Evolutionary conservation across 35 echinoderm and acorn worm genomes (phyloP), one percentile per base, ranked within the genome.

Genomic region (Ophiothrix spiculata): DNA sequence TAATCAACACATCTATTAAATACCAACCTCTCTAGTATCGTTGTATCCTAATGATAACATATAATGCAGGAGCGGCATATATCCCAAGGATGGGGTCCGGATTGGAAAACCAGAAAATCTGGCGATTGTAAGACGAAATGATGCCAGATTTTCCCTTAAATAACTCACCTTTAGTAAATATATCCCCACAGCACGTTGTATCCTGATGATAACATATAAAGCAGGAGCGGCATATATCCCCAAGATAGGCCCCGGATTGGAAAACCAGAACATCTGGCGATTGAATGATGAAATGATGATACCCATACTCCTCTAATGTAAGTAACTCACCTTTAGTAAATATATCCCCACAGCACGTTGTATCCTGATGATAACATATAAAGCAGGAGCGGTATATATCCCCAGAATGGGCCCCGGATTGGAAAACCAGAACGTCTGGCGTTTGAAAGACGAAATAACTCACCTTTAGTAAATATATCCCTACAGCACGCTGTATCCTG

Each of bases 41-140:
- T 3, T 89, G 87, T 17, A 75, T 56, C 36, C 54, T 36, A 14
- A 82, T 74, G 1, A 89, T 75, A 32, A 34, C n/a, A 23, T 81
- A 82, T n/a, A 82, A 34, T 32, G 49, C 69, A 21, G 87, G 87
- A 11, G 64, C 54, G 32, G 54, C 60, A 69, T 89, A 89, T 36
- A 89, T 36, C 19, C 87, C 87, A 32, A 75, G 31, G 49, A 89
- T 46, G 16, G 80, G 37, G 1, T 37, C 33, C 10, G 87, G 87
- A 39, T 89, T 81, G 25, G 87, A 36, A 33, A 74, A 89, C 87
- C 87, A 89, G 25, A 78, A 78, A 79, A 89, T 89, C 38, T 76
- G 33, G 0, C 38, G 34, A 74, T 64, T 63, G 69, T 73, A 74
- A 2, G 45, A 11, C 12, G 56, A 75, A 10, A 89, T 36, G 10